A percentile compares a stretch with the other conserved stretches of the same genome.
Evolutionary conservation across 2,797 vertebrate species (phyloP).

Genomic region (Balearica regulorum): DNA sequence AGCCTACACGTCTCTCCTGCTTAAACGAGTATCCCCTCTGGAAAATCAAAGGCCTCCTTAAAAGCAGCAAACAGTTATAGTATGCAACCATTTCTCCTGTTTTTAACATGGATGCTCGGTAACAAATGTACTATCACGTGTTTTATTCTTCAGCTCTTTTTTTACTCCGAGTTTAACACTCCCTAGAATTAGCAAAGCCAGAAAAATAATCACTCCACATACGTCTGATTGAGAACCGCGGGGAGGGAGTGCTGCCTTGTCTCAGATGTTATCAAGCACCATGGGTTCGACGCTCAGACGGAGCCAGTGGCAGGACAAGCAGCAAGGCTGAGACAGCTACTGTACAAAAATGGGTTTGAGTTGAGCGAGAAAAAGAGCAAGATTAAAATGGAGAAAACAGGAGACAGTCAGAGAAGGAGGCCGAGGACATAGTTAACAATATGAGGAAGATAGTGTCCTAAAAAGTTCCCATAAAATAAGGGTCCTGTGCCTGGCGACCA

Average conservation of each 20-base stretch:
- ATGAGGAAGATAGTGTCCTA: neutral
- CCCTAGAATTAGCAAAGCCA: neutral
- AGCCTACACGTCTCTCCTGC: neutral
- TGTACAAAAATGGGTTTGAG: neutral
- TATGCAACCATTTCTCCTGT: neutral
- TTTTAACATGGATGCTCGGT: neutral
- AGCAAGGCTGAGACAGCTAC: neutral
- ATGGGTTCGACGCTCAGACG: accelerated
- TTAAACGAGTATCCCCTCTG: neutral
- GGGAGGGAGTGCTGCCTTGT: neutral
- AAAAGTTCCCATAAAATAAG: neutral
- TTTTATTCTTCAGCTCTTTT: neutral
- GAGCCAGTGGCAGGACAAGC: neutral
- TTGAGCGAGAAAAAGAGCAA: neutral
- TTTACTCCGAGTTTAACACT: neutral
- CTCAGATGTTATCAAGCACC: neutral
- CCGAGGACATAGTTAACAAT: neutral
- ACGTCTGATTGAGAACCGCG: accelerated
- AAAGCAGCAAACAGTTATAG: neutral
- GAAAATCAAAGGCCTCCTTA: neutral
- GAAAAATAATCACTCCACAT: neutral
- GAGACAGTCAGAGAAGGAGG: neutral
- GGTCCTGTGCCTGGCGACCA: accelerated
- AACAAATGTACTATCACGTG: neutral
- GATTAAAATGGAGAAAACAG: neutral